Base-by-base conservation (phyloP, 2,113 vertebrate genomes). In the Electrona antarctica region DNA sequence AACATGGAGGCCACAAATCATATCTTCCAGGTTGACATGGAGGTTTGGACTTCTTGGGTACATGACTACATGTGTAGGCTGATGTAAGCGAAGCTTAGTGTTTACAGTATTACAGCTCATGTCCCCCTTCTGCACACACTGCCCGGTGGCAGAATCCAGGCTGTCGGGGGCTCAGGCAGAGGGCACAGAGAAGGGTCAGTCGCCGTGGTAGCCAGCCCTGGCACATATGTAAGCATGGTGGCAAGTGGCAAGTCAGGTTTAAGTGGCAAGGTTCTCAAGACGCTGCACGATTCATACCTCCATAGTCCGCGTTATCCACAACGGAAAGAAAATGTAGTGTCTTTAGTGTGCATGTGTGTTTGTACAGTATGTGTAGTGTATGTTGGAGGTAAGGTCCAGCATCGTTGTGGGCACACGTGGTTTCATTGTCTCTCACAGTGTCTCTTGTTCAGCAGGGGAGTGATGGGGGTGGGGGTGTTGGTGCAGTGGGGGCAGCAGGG, bases 401-500 rank as follows among this genome's bases (percentile, higher is more conserved):
- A 84, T 85, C 72, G 58, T 81, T 75, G 64, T 85, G 82, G 85
- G 87, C 88, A 82, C 88, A 68, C 66, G 52, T 71, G 84, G 82
- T 71, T 71, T 76, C 50, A 68, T 71, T 2, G 73, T 78, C 83
- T 80, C 79, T 91, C 88, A 97, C 93, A 96, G 95, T 80, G 94
- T 95, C 89, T 94, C 93, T 78, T 95, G 95, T 76, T 97, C 95
- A 0, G 94, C 88, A 0, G 93, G 92, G 55, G 94, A 29, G 29
- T 72, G 64, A 45, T 81, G 86, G 49, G 91, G 91, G 85, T 95
- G 93, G 87, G 95, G 33, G 91, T 95, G 50, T 76, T 92, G 90
- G 86, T 91, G 90, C 73, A 91, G 84, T 46, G 90, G 85, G 1
- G 93, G 93, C 0, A 95, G 95, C 3, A 95, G 93, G 0, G 95